phyloP scores from a whole-genome alignment of 1,140 invertebrate species.

The Bombus cullumanus region DNA sequence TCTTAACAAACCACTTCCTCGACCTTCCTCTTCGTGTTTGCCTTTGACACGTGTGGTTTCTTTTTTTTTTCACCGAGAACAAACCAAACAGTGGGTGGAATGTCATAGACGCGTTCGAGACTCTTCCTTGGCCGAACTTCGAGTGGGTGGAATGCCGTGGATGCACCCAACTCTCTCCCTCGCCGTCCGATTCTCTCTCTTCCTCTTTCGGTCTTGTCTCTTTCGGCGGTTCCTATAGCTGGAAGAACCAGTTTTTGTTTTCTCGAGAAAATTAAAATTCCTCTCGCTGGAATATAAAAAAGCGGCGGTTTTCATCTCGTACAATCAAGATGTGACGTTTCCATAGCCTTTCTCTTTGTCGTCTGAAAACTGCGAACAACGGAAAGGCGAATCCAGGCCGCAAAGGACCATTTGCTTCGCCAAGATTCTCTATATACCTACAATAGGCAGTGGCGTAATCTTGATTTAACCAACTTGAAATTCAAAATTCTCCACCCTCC shows the following conservation, averaged over 20 bases:
- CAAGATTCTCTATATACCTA: neutral
- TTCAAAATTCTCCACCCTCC: neutral
- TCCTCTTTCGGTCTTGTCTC: neutral
- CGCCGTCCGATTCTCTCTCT: neutral
- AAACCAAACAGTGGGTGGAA: slow-evolving; percentile 64
- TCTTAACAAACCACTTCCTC: slow-evolving; percentile 14
- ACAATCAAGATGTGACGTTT: slow-evolving; percentile 69
- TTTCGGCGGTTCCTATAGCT: slow-evolving; percentile 44
- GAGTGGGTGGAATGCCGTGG: slow-evolving; percentile 66
- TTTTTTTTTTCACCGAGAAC: slow-evolving; percentile 37
- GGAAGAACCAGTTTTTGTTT: slow-evolving; percentile 66
- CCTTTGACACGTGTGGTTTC: slow-evolving; percentile 58
- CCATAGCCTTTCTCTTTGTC: slow-evolving; percentile 30
- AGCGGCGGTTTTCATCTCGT: slow-evolving; percentile 59
- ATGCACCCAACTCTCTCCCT: slow-evolving; percentile 50
- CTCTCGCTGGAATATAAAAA: slow-evolving; percentile 57
- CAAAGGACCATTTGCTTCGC: slow-evolving; percentile 5
- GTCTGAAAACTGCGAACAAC: neutral
- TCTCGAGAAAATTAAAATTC: slow-evolving; percentile 72
- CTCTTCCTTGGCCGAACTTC: slow-evolving; percentile 25
- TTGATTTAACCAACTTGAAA: neutral
- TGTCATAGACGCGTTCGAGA: slow-evolving; percentile 54
- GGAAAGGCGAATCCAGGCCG: neutral
- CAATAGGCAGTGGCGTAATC: neutral
- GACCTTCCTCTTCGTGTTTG: slow-evolving; percentile 42